These are phyloP conservation scores for Notothenia rossii DNA, from an alignment of 2,113 vertebrate genomes.

Conservation along the genomic window DNA sequence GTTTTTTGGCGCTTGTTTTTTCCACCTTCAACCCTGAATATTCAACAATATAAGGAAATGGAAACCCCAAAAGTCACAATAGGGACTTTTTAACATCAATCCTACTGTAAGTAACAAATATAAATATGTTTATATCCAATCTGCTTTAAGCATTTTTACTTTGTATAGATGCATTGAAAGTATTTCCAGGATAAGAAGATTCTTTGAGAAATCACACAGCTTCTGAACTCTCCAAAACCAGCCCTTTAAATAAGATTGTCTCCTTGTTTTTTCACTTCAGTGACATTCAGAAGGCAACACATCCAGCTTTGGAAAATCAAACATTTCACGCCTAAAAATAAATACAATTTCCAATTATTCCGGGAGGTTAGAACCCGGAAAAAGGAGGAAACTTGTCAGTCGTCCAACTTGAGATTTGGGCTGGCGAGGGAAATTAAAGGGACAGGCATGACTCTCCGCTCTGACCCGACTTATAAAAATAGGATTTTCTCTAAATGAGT, in stretches of 20 bases:
- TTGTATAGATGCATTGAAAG: background rate
- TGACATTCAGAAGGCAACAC: slow-evolving; percentile 6
- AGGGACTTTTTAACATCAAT: slow-evolving; percentile 6
- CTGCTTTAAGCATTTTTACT: background rate
- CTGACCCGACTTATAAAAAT: slow-evolving; percentile 34
- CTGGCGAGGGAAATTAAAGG: slow-evolving; percentile 50
- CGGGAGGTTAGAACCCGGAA: slow-evolving; percentile 8
- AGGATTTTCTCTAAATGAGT: slow-evolving; percentile 54
- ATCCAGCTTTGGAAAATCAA: slow-evolving; percentile 33
- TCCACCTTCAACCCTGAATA: too few relatives aligned
- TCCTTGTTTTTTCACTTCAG: background rate
- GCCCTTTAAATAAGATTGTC: slow-evolving; percentile 20
- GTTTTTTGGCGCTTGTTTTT: too few relatives aligned
- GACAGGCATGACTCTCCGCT: slow-evolving; percentile 38
- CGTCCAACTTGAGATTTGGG: slow-evolving; percentile 38
- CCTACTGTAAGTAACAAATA: background rate
- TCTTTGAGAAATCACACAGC: background rate
- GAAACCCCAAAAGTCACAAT: too few relatives aligned
- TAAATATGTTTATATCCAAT: slow-evolving; percentile 1
- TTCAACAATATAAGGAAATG: too few relatives aligned
- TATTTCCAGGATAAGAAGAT: background rate
- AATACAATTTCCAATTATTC: slow-evolving; percentile 29
- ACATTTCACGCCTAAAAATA: slow-evolving; percentile 23
- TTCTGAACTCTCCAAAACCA: background rate
- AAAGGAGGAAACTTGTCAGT: slow-evolving; percentile 37